Evolutionary conservation across 2,888 invertebrate genomes (phyloP).

Genomic region (Ceraclea dissimilis): DNA sequence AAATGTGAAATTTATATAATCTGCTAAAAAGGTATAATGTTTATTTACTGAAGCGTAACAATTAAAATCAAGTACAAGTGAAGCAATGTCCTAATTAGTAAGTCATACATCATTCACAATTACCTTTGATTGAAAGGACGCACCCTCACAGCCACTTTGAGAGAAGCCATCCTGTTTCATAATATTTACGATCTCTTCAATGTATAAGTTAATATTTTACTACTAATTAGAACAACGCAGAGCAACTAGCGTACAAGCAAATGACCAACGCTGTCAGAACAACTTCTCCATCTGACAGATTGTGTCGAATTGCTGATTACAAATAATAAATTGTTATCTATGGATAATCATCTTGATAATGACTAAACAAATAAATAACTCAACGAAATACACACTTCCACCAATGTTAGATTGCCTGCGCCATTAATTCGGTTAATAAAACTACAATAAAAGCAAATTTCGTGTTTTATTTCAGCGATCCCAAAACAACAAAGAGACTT

Average conservation of each 20-base stretch:
- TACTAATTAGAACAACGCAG: not conserved
- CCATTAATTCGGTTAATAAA: too few species aligned
- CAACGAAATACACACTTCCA: not conserved
- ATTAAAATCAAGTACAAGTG: not conserved
- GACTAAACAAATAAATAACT: not conserved
- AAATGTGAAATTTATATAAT: too few species aligned
- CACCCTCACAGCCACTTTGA: slow-evolving; percentile 86
- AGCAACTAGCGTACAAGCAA: too few species aligned
- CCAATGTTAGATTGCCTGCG: too few species aligned
- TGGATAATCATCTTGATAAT: not conserved
- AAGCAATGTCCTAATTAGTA: slow-evolving; percentile 12
- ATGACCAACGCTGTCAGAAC: not conserved
- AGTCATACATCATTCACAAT: slow-evolving; percentile 19
- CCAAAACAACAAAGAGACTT: too few species aligned
- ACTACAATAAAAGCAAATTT: too few species aligned
- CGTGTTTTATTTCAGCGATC: too few species aligned
- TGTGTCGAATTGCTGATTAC: not conserved
- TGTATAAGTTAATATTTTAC: not conserved
- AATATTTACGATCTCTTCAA: slow-evolving; percentile 31
- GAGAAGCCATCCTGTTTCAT: slow-evolving; percentile 73
- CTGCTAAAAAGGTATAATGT: not conserved
- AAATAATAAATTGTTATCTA: not conserved
- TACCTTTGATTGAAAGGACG: slow-evolving; percentile 86
- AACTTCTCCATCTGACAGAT: not conserved
- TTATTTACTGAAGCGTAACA: slow-evolving; percentile 1